Percentiles rank a stretch among this genome's conserved stretches.
phyloP scores from a whole-genome alignment of 2,113 vertebrate species.

The Zosterops japonicus region DNA sequence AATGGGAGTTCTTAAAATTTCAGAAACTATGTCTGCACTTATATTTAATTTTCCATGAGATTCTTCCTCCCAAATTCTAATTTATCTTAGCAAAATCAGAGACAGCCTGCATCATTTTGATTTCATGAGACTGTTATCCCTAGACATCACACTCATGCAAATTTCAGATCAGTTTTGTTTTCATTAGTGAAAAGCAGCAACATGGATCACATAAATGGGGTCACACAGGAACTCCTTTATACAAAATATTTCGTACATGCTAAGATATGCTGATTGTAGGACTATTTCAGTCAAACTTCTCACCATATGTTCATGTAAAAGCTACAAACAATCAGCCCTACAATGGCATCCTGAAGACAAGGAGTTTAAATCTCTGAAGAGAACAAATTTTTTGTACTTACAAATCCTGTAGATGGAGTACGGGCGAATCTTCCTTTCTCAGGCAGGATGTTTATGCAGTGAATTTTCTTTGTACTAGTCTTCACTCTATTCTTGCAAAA shows the following conservation, averaged over 20 bases:
- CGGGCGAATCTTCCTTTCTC: background rate
- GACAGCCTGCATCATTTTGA: slow-evolving; percentile 31
- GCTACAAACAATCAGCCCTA: background rate
- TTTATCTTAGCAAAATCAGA: slow-evolving; percentile 6
- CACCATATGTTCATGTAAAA: background rate
- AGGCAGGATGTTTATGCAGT: background rate
- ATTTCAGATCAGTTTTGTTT: slow-evolving; percentile 60
- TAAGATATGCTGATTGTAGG: background rate
- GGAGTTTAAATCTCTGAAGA: slow-evolving; percentile 24
- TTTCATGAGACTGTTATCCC: slow-evolving; percentile 32
- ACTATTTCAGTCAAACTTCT: slow-evolving; percentile 1
- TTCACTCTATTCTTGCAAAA: slow-evolving; percentile 30
- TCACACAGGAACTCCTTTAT: slow-evolving; percentile 21
- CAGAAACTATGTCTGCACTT: background rate
- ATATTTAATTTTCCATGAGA: slow-evolving; percentile 38
- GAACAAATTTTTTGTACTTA: slow-evolving; percentile 33
- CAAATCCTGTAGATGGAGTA: background rate
- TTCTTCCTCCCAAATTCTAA: background rate
- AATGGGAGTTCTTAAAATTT: slow-evolving; percentile 32
- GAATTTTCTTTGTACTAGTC: slow-evolving; percentile 23
- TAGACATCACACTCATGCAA: slow-evolving; percentile 13
- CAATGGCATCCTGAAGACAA: background rate
- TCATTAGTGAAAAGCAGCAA: slow-evolving; percentile 30
- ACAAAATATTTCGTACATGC: background rate
- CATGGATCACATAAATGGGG: background rate